These are phyloP conservation scores for Setophaga petechia DNA, from an alignment of 2,113 vertebrate genomes.

Conservation along the genomic window DNA sequence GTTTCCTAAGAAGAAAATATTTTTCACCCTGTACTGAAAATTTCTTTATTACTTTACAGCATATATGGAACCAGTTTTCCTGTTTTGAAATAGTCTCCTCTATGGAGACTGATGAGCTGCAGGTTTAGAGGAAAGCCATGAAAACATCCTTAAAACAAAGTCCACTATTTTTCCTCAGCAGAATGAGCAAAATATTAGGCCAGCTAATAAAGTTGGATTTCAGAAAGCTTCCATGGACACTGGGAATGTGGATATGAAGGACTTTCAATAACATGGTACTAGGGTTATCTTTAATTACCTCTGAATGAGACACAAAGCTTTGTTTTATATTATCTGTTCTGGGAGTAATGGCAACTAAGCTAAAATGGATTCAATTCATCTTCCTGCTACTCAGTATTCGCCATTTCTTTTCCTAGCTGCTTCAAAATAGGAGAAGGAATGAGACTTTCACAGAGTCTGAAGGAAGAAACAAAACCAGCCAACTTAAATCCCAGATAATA, in stretches of 20 bases:
- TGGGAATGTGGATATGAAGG: neutral
- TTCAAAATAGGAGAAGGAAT: neutral
- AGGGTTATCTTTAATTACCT: conserved; percentile 8
- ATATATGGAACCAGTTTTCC: neutral
- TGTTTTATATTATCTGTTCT: neutral
- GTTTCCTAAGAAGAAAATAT: neutral
- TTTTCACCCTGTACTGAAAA: neutral
- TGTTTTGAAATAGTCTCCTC: neutral
- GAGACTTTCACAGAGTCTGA: neutral
- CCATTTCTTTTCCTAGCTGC: neutral
- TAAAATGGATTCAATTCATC: neutral
- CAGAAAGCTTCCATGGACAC: neutral
- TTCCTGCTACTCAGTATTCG: neutral
- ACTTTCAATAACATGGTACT: neutral
- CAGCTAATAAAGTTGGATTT: neutral
- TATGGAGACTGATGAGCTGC: neutral
- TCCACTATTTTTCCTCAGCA: neutral
- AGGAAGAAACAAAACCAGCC: neutral
- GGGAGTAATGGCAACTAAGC: neutral
- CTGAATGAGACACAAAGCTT: conserved; percentile 6
- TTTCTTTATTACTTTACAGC: neutral
- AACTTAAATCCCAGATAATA: neutral
- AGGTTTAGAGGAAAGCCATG: neutral
- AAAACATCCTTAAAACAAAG: neutral
- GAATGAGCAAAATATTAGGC: neutral